Base-by-base conservation (phyloP, 2,113 vertebrate species). In the Orthonyx spaldingii region DNA sequence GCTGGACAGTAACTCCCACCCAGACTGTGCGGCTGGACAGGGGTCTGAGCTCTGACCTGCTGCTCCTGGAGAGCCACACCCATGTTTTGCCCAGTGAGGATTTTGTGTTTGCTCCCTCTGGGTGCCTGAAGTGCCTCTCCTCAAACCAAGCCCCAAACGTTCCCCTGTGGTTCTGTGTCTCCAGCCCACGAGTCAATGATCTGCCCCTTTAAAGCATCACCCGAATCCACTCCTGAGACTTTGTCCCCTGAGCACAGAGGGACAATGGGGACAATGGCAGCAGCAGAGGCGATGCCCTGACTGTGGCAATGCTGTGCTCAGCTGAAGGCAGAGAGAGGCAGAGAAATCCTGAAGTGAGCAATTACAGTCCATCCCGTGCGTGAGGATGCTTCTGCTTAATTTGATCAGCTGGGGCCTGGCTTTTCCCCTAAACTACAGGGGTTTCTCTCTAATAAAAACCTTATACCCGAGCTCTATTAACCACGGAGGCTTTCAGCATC, bases 161-260 rank as follows among this genome's bases (percentile, higher is more conserved):
- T 24, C 32, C 44, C 37, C n/a, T 41, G 19, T 21, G 20, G 9
- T 13, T n/a, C 44, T 1, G 7, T 16, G 17, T 32, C 61, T 79
- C 53, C 74, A 76, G 33, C 27, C 52, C 16, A 1, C 0, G 0
- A 79, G 61, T 13, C 61, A 69, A 10, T 0, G 5, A 32, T 24
- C 32, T 57, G 10, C 49, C 55, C 33, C 57, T 59, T 30, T 30
- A 60, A 42, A 83, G 65, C 78, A 71, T 5, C 78, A 22, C 37
- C 87, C 72, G 78, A 41, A 82, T 35, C 24, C 61, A 35, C 20
- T 56, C 28, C 27, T 1, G 2, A 82, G 24, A 23, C 61, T 35
- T 8, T 30, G 71, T n/a, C 27, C 83, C 65, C 30, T 10, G 5
- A 11, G 69, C 64, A 59, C 66, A 53, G 49, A 23, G 26, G 52